phyloP scores from a whole-genome alignment of 2,797 vertebrate genomes.

The Chelmon rostratus region DNA sequence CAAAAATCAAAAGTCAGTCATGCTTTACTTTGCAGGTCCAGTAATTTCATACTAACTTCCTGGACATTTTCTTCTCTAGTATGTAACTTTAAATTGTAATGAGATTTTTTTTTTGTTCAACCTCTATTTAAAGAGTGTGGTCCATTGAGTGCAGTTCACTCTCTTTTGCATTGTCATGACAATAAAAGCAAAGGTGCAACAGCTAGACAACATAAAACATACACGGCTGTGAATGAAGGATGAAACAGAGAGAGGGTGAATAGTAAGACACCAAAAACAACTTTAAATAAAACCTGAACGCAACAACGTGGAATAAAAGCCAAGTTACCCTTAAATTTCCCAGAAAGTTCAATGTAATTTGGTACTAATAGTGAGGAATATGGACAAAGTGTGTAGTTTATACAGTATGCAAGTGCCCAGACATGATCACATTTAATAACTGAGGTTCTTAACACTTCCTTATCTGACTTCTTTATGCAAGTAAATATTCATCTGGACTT shows the following conservation, averaged over 20 bases:
- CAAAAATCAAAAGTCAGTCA: background rate
- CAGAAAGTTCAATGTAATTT: background rate
- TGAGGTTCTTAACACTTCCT: background rate
- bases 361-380: background rate
- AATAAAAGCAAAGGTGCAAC: background rate
- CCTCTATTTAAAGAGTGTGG: background rate
- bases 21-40: background rate
- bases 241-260: background rate
- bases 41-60: background rate
- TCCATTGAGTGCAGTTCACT: background rate
- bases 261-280: too few relatives aligned
- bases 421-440: conserved; percentile 1
- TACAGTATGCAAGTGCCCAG: background rate
- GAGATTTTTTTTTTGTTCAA: background rate
- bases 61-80: background rate
- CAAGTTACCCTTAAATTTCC: background rate
- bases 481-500: background rate
- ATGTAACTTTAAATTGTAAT: background rate
- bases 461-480: background rate
- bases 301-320: background rate
- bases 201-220: background rate
- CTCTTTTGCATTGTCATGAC: background rate
- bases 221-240: background rate
- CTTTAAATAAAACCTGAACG: background rate
- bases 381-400: background rate